Conservation (phyloP, 2,797 vertebrate genomes). For the Acrossocheilus fasciatus region DNA sequence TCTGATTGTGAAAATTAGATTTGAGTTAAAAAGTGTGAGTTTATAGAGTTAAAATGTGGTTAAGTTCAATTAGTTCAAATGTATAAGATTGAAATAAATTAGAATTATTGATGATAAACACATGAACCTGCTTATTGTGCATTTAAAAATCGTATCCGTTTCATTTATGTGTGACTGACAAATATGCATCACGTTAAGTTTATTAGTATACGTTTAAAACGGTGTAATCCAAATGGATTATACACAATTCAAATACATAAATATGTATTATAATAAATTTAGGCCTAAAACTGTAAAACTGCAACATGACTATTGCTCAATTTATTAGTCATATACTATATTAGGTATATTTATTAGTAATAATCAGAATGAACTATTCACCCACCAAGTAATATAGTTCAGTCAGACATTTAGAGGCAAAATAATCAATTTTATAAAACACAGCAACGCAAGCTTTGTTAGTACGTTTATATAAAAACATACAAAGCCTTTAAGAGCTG, state of each 20-base stretch:
- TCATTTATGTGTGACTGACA: background rate
- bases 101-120: no score
- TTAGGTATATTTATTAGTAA: background rate
- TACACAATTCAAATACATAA: no score
- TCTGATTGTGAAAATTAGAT: no score
- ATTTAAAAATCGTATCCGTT: no score
- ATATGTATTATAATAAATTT: background rate
- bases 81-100: no score
- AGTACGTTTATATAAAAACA: slow-evolving; percentile 4
- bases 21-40: no score
- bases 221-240: no score
- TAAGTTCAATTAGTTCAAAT: no score
- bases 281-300: background rate
- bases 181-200: background rate
- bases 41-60: no score
- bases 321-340: background rate
- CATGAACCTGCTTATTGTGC: no score
- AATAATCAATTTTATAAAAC: background rate
- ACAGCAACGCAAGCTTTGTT: background rate
- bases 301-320: background rate
- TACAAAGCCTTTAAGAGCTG: background rate
- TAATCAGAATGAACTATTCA: background rate
- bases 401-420: background rate
- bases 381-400: background rate
- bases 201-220: background rate